Evolutionary conservation across 1,140 invertebrate species (phyloP), one percentile per base, ranked within the genome.

Genomic region (Helicoverpa armigera): DNA sequence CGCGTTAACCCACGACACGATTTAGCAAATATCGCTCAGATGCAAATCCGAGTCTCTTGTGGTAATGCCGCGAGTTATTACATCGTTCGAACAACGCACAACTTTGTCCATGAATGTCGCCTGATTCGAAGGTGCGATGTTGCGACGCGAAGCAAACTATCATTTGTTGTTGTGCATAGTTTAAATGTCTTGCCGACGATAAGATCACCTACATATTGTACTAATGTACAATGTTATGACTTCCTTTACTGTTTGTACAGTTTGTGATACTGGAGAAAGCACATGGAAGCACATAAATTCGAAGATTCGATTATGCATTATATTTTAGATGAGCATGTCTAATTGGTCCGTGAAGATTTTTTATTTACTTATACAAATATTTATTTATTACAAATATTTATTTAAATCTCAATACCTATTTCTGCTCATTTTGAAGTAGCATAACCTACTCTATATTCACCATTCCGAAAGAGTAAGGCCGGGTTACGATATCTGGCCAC

Each of bases 1-100:
- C 79, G 80, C 79, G 63, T 79, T 82, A 84, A 79, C 65, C 80
- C 79, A 75, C 72, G 82, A 79, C 82, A 80, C 83, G 82, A 84
- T 87, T 85, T 82, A 81, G 82, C 82, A 82, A 85, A 87, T 83
- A 85, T 82, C 84, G 72, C 58, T 53, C 53, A 56, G 73, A 86
- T 86, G 82, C 77, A 86, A 86, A 86, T 82, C 74, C 54, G 29
- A 72, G 72, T 73, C 73, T 80, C 83, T 63, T 48, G 75, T 43
- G 79, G 50, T 54, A 74, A 73, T 50, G 54, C 50, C 69, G 51
- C 14, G 56, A 83, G 70, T 83, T 73, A 73, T 58, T 83, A 83
- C 79, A 29, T 65, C 70, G 70, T 80, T 80, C 53, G 29, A 70
- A 73, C 70, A 73, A 73, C 54, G 63, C 51, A 69, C 13, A 80